These are phyloP conservation scores for Nebria ingens DNA, from an alignment of 1,140 invertebrate genomes.

Conservation along the genomic window DNA sequence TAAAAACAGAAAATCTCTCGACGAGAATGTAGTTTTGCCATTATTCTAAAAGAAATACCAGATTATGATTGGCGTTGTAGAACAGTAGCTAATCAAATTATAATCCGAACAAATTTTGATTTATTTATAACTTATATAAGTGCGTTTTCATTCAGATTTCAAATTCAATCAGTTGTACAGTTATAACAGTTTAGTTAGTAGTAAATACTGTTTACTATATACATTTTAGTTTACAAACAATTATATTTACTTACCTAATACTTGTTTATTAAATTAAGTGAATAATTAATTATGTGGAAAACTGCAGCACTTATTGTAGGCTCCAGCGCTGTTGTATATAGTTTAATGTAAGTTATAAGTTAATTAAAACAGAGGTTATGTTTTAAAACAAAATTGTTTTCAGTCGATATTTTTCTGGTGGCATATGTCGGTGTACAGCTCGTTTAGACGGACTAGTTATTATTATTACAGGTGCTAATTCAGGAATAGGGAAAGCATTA, in stretches of 20 bases:
- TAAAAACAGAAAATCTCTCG: constrained; percentile 18
- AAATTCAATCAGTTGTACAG: too few relatives aligned
- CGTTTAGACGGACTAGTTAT: constrained; percentile 41
- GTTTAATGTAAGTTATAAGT: constrained; percentile 24
- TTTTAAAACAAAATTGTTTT: too few relatives aligned
- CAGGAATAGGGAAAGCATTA: constrained; percentile 48
- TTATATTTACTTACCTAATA: too few relatives aligned
- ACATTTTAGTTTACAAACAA: too few relatives aligned
- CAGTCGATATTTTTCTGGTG: constrained; percentile 31
- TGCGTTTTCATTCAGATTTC: not conserved
- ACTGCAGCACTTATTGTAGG: constrained; percentile 23
- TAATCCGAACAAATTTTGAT: too few relatives aligned
- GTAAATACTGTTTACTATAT: too few relatives aligned
- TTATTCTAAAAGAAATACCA: too few relatives aligned
- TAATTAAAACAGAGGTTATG: not conserved
- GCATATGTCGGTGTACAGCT: constrained; percentile 31
- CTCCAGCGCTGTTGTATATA: constrained; percentile 25
- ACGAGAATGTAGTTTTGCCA: not conserved
- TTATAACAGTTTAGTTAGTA: too few relatives aligned
- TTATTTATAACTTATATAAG: too few relatives aligned
- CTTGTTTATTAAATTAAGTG: too few relatives aligned
- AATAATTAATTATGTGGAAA: constrained; percentile 27
- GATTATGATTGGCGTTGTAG: too few relatives aligned
- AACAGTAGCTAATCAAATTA: too few relatives aligned
- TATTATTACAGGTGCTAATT: constrained; percentile 49